Base-by-base conservation (phyloP, 2,113 vertebrate species). In the Corynorhinus townsendii region DNA sequence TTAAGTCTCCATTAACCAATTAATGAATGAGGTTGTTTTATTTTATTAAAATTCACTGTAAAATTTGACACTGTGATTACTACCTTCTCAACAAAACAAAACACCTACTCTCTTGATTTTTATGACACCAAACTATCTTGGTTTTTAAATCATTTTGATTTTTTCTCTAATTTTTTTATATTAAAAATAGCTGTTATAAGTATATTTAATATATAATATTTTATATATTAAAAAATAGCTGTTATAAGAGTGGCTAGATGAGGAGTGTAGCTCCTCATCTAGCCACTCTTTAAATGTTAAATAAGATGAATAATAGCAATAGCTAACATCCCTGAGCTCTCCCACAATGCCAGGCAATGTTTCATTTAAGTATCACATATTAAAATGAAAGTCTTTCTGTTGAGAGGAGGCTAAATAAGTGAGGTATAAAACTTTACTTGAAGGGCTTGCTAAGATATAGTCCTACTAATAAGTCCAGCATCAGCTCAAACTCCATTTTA, bases 31-130 rank as follows among this genome's bases (percentile, higher is more conserved):
- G 35, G 8, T 86, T 68, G 20, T 17, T 62, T 86, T 68, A 11
- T 86, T 95, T 75, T 84, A 79, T 72, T 77, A 84, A 92, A 84
- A 89, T 89, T 84, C 52, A 84, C 69, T 33, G 15, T 17, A 71
- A 89, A 92, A 83, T 73, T 45, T 81, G 28, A 88, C 40, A 85
- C 2, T 85, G 14, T 20, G 15, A 81, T 75, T 52, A 33, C 3
- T 84, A 10, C 16, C 10, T 82, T 87, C 76, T 73, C 19, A 66
- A 52, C 6, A 19, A 87, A 86, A 52, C 15, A 59, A 84, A 45
- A 62, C 4, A 71, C 43, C 17, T 35, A 66, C 16, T 16, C 22
- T 33, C 28, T 84, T 90, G 84, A 81, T 15, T 81, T 80, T 66
- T 24, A 38, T 30, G 35, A 77, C 2, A 80, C 3, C 40, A 79